Conservation (phyloP, 2,797 vertebrate species). For the Tachyglossus aculeatus region DNA sequence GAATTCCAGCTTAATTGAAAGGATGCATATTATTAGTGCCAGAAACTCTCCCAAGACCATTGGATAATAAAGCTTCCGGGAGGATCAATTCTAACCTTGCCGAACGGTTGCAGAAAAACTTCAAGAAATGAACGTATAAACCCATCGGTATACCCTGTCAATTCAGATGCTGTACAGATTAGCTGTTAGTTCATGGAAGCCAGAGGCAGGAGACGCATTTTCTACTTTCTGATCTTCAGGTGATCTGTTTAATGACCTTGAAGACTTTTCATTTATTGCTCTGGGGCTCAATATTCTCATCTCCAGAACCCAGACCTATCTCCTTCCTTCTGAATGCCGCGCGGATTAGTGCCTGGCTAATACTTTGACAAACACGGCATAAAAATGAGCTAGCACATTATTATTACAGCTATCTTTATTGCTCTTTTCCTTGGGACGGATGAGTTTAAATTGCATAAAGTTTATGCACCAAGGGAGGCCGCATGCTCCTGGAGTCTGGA, state of each 20-base stretch:
- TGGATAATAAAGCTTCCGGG: no score
- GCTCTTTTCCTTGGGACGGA: no score
- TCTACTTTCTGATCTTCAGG: background rate
- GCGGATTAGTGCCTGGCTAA: background rate
- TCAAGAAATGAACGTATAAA: background rate
- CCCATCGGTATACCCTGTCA: background rate
- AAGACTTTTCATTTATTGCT: conserved; percentile 1
- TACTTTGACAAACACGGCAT: background rate
- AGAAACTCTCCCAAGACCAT: conserved; percentile 28
- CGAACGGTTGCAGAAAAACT: conserved; percentile 34
- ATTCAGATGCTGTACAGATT: background rate
- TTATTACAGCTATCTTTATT: fast-evolving
- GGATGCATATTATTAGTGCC: conserved; percentile 43
- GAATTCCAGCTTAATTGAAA: conserved; percentile 50
- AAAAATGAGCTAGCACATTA: background rate
- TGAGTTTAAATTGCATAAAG: background rate
- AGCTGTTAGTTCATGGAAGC: background rate
- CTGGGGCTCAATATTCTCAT: background rate
- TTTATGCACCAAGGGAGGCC: background rate
- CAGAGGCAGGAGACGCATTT: background rate
- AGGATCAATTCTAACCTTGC: conserved; percentile 61
- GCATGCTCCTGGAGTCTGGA: no score
- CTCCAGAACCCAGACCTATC: background rate
- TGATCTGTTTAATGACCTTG: background rate
- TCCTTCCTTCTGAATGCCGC: background rate